A percentile compares a stretch with the other conserved stretches of the same genome.
These are phyloP conservation scores for Paralinhomoeus sp. DNA, from an alignment of 2,888 invertebrate genomes.

Conservation along the genomic window DNA sequence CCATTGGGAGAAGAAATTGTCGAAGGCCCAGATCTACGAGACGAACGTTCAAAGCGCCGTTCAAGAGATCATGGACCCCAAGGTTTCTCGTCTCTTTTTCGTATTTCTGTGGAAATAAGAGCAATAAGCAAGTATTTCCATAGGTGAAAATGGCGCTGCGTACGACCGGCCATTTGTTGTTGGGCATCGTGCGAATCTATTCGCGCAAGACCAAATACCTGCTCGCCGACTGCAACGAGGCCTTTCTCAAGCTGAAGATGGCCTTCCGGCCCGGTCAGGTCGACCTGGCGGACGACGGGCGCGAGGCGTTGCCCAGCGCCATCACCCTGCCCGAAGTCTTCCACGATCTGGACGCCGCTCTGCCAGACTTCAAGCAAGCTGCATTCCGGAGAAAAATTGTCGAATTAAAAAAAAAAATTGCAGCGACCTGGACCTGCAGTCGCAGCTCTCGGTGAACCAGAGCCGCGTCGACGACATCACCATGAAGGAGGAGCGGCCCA, in stretches of 20 bases:
- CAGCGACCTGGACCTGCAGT: conserved; percentile 23
- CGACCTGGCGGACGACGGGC: conserved; percentile 82
- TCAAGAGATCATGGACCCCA: conserved; percentile 92
- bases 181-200: conserved; percentile 95
- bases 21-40: conserved; percentile 98
- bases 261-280: conserved; percentile 64
- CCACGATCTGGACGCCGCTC: conserved; percentile 88
- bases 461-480: conserved; percentile 96
- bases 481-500: conserved; percentile 71
- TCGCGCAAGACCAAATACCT: conserved; percentile 95
- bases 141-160: conserved; percentile 92
- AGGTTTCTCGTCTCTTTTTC: too few species aligned
- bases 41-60: conserved; percentile 98
- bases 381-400: too few species aligned
- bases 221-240: conserved; percentile 96
- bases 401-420: too few species aligned
- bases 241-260: conserved; percentile 99
- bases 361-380: conserved; percentile 30
- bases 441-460: conserved; percentile 70
- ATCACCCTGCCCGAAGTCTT: conserved; percentile 94
- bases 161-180: conserved; percentile 89
- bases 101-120: too few species aligned
- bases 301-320: conserved; percentile 87
- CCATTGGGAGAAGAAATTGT: conserved; percentile 99
- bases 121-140: too few species aligned